These are phyloP conservation scores for Coelogynopora nodosa DNA, from an alignment of 2,888 invertebrate species.

Conservation along the genomic window DNA sequence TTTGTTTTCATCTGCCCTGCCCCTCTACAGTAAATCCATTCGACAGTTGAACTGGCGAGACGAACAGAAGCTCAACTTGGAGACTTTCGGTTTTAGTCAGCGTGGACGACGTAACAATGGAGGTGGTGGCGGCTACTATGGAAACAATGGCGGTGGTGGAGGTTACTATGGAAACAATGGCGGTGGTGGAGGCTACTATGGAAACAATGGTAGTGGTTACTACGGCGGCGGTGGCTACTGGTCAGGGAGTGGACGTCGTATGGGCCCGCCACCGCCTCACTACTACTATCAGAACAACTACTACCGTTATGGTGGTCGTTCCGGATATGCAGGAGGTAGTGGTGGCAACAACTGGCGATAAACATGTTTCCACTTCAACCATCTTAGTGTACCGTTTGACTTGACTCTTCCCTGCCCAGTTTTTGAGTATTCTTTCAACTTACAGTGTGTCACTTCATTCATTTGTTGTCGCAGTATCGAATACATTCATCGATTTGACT, in stretches of 20 bases:
- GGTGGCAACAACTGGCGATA: not conserved
- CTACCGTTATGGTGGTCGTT: not conserved
- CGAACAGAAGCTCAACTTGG: slow-evolving; percentile 16
- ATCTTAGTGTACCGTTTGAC: no score
- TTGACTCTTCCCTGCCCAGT: no score
- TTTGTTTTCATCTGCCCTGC: no score
- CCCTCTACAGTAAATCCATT: not conserved
- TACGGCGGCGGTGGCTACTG: not conserved
- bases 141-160: no score
- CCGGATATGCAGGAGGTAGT: not conserved
- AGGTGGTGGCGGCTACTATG: not conserved
- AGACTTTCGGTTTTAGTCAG: slow-evolving; percentile 20
- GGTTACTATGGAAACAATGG: not conserved
- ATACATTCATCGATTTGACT: no score
- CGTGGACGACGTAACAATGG: not conserved
- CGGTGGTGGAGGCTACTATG: no score
- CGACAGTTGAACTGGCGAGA: not conserved
- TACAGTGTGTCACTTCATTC: no score
- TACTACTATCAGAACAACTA: not conserved
- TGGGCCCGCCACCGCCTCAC: not conserved
- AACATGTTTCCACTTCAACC: no score
- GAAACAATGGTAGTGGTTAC: no score
- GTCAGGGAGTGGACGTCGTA: not conserved
- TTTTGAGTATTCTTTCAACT: no score
- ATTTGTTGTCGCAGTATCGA: no score